Base-by-base conservation (phyloP, 2,888 invertebrate species). In the Rhogogaster chlorosoma region DNA sequence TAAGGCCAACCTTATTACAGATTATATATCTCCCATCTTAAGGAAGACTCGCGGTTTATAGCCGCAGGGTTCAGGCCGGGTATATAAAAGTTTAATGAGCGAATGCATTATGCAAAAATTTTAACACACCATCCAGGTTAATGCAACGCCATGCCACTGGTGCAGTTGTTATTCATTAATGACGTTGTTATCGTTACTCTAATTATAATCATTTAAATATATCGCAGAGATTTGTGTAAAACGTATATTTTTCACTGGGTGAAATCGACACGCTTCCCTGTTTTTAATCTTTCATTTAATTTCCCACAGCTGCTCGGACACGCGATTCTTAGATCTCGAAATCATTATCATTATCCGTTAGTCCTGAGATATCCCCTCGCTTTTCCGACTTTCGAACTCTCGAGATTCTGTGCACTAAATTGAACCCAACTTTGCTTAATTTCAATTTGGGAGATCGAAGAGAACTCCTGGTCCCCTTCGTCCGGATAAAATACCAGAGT, bases 31-130 rank as follows among this genome's bases (percentile, higher is more conserved):
- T 57, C 49, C 12, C 61, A 29, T 80, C 57, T 61, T 61, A 38
- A 38, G 38, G 57, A 38, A 22, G 57, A 38, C 57, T 22, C 10
- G 32, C 10, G 32, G 80, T 80, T 80, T n/a, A 61, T 61, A 38
- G 64, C 42, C 32, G 73, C 84, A 42, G 64, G 36, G 49, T 71
- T 61, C 22, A 36, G 32, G 29, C 80, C 57, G 42, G 45, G 49
- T 73, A 80, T 86, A 83, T 86, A 85, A 84, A 86, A 87, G 15
- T 86, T 86, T 85, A 85, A 87, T 84, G 85, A 84, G 83, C 22
- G 61, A 36, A 86, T 85, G 86, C 86, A 87, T 86, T 85, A 87
- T 85, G 85, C 83, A 86, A 80, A 85, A 84, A 75, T 84, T 67
- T 45, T 53, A 61, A 22, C 36, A 12, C 61, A 26, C 29, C 12